These are phyloP conservation scores for Ethmia dodecea DNA, from an alignment of 2,888 invertebrate genomes.

Conservation along the genomic window DNA sequence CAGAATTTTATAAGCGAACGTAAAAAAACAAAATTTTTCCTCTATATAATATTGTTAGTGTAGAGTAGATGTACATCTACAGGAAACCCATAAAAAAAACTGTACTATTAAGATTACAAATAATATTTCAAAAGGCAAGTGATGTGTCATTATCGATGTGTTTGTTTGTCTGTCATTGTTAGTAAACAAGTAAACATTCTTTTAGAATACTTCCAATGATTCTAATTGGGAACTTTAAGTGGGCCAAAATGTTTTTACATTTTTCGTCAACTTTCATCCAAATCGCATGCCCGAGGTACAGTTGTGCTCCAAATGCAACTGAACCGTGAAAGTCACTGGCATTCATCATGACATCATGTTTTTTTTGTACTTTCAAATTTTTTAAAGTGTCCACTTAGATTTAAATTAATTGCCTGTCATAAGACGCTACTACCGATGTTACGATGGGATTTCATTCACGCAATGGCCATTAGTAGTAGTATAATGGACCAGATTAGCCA, in stretches of 20 bases:
- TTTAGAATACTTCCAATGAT: constrained; percentile 16
- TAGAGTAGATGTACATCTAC: too few species aligned
- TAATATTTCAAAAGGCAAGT: too few species aligned
- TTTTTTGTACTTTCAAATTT: constrained; percentile 66
- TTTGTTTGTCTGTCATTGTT: constrained; percentile 10
- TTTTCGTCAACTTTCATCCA: constrained; percentile 66
- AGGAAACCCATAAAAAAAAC: too few species aligned
- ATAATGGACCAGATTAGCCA: constrained; percentile 24
- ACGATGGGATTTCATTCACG: constrained; percentile 12
- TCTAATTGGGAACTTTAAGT: too few species aligned
- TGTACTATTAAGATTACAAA: too few species aligned
- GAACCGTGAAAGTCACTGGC: constrained; percentile 77
- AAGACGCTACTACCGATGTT: constrained; percentile 5
- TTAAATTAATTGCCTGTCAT: constrained; percentile 8
- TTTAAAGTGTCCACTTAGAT: constrained; percentile 36
- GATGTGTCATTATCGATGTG: too few species aligned
- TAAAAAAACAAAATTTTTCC: too few species aligned
- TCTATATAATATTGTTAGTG: too few species aligned
- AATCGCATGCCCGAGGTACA: constrained; percentile 57
- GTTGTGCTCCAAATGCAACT: constrained; percentile 70
- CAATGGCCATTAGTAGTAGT: constrained; percentile 22
- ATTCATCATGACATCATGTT: constrained; percentile 66
- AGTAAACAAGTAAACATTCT: constrained; percentile 31
- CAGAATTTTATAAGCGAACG: too few species aligned
- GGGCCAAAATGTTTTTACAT: constrained; percentile 30